Base-by-base conservation (phyloP, 2,113 vertebrate genomes). In the Xiphorhynchus elegans region DNA sequence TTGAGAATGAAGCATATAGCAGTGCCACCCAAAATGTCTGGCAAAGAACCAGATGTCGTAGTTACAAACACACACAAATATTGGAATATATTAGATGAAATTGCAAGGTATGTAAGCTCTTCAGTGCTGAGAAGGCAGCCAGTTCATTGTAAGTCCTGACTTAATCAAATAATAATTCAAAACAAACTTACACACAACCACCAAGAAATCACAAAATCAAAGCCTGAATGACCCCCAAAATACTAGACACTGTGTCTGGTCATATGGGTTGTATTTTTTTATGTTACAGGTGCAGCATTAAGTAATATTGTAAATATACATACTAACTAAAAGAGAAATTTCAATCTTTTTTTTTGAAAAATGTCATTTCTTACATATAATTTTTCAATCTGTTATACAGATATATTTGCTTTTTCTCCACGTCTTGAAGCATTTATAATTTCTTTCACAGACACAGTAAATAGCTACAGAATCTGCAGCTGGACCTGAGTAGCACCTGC, bases 11-110 rank as follows among this genome's bases (percentile, higher is more conserved):
- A 91, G 55, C 2, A 4, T 40, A 74, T 19, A 90, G 81, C 81
- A 79, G 15, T 84, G 77, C 84, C 91, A 95, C 94, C 91, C 93
- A 95, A 89, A 97, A 89, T 69, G 69, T 79, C 94, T 96, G 96
- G 89, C 95, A 95, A 73, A 62, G 81, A 82, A 91, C 91, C 95
- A 96, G 74, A 76, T 85, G 87, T 91, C 89, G 60, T 47, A 47
- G 93, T 44, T 89, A 84, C 68, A 92, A 91, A 79, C 4, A 11
- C 84, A 91, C 44, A 64, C 28, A 84, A 75, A 85, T 69, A 64
- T 17, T 96, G 77, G 81, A 94, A 94, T 79, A 55, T n/a, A 79
- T 94, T 73, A 95, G 62, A 91, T 60, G 89, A 84, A 87, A 76
- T 77, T 93, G 75, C 86, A 90, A 96, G 93, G 91, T 96, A 80